These are phyloP conservation scores for Microdon myrmicae DNA, from an alignment of 2,888 invertebrate genomes.

Conservation along the genomic window DNA sequence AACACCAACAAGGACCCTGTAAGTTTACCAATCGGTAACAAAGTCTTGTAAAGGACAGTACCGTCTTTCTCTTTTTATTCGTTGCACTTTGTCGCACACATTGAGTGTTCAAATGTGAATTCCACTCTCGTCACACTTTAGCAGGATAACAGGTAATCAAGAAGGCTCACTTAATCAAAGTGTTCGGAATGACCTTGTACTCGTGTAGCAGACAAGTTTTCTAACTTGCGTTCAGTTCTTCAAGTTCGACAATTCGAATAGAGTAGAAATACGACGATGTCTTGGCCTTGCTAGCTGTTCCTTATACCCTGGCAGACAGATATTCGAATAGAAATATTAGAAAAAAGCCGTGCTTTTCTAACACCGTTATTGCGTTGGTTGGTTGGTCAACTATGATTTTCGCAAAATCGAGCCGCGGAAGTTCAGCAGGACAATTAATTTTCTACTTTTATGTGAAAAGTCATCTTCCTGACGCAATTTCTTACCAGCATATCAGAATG, in stretches of 20 bases:
- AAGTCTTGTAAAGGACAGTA: constrained; percentile 3
- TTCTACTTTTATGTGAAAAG: constrained; percentile 65
- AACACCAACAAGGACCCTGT: no score
- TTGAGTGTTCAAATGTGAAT: constrained; percentile 57
- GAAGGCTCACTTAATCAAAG: no score
- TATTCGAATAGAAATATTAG: constrained; percentile 65
- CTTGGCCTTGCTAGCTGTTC: constrained; percentile 22
- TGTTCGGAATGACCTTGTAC: no score
- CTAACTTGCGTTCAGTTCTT: no score
- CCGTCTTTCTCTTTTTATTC: constrained; percentile 25
- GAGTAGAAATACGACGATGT: constrained; percentile 34
- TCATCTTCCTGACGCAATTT: constrained; percentile 65
- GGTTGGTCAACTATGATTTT: background rate
- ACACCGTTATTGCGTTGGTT: background rate
- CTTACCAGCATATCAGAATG: constrained; percentile 59
- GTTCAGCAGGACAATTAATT: constrained; percentile 56
- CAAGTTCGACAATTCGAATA: no score
- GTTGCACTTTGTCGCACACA: constrained; percentile 10
- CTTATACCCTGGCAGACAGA: constrained; percentile 62
- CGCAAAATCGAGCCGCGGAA: background rate
- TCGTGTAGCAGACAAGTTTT: no score
- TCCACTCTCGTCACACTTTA: constrained; percentile 65
- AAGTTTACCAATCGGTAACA: background rate
- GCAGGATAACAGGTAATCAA: constrained; percentile 54
- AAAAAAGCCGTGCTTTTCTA: constrained; percentile 55